Base-by-base conservation (phyloP, 2,797 vertebrate species). In the Botia almorhae region DNA sequence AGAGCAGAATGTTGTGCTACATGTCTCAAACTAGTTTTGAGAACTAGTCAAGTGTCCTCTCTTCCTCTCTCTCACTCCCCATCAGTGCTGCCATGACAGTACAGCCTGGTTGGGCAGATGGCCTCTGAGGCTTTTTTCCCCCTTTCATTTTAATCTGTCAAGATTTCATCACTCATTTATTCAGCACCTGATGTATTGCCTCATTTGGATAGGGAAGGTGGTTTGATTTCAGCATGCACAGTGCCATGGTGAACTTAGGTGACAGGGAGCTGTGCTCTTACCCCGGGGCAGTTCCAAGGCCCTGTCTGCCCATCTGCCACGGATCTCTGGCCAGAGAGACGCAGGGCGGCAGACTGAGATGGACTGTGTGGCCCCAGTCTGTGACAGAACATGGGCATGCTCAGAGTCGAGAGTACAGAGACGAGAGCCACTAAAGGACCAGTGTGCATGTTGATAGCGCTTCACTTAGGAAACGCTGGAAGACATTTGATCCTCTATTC, bases 61-160 rank as follows among this genome's bases (percentile, higher is more conserved):
- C 69, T 69, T 68, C 60, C 48, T 48, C 50, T 48, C 55, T 76
- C 63, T 71, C 64, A 91, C 89, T 89, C 83, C 78, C 72, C 87
- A 91, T 88, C 91, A 87, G 89, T 81, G 82, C 90, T 82, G 87
- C 88, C 87, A 91, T 91, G 90, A 90, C 89, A 91, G 90, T 89
- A 88, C 91, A 92, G 91, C 89, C 89, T 91, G 91, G 88, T 87
- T 82, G 88, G 90, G 90, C 93, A 94, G 93, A 94, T 94, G 92
- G 92, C 90, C 87, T 87, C 82, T 86, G 89, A 87, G 91, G 87
- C 81, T 76, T 67, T 85, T 87, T 90, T 60, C 19, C 1, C 74
- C 83, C 12, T 53, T 69, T 39, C 55, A 8, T 86, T 78, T 88
- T 8, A 74, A 81, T 78, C 79, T 75, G 75, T 84, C 83, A 81